Evolutionary conservation across 2,113 vertebrate genomes (phyloP).

Genomic region (Columbina picui): DNA sequence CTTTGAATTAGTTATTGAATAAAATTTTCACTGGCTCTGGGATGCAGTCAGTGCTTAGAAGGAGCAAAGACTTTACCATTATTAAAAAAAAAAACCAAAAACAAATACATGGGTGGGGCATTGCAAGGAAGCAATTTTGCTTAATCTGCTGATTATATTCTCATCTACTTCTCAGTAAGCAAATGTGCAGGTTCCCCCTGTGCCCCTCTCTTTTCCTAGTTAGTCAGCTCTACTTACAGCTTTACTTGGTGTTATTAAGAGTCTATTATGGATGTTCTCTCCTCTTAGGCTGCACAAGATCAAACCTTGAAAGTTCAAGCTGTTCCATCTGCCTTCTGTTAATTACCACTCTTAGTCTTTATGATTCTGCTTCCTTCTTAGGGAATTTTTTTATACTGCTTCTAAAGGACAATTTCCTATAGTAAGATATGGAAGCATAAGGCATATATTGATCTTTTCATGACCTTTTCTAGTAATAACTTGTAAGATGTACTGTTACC

Average conservation of each 20-base stretch:
- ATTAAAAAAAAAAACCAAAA: neutral
- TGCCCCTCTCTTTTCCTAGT: neutral
- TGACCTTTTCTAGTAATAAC: constrained; percentile 64
- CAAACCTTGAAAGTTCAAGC: constrained; percentile 35
- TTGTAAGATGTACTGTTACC: neutral
- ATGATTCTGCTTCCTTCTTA: constrained; percentile 21
- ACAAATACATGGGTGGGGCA: neutral
- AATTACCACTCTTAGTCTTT: constrained; percentile 42
- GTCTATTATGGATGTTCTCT: constrained; percentile 18
- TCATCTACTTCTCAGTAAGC: neutral
- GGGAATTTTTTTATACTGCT: neutral
- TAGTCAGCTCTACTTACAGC: neutral
- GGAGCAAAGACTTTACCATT: neutral
- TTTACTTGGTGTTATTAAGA: constrained; percentile 9
- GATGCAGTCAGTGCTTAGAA: neutral
- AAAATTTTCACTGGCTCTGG: neutral
- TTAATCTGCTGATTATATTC: neutral
- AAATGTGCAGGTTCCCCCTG: neutral
- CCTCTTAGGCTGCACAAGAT: constrained; percentile 2
- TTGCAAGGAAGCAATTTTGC: neutral
- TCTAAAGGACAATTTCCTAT: constrained; percentile 38
- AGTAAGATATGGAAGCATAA: constrained; percentile 34
- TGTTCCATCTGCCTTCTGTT: constrained; percentile 45
- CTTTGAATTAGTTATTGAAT: too few species aligned
- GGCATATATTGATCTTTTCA: constrained; percentile 33